These are phyloP conservation scores for Sycobia sp. DNA, from an alignment of 1,140 invertebrate genomes.

Conservation along the genomic window DNA sequence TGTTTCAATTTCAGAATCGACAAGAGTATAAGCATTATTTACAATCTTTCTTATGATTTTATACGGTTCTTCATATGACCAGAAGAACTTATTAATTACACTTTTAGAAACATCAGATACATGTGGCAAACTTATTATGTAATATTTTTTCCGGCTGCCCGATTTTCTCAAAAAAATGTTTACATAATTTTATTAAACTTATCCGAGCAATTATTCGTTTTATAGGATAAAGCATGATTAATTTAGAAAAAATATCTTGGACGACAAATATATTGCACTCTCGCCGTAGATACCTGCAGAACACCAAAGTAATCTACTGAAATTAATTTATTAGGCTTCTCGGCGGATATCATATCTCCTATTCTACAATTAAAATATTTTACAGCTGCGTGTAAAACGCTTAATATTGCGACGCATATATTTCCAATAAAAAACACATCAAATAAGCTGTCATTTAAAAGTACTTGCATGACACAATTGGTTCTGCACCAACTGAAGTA, in stretches of 20 bases:
- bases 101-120: background rate
- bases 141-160: slow-evolving; percentile 20
- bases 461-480: background rate
- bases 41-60: background rate
- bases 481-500: background rate
- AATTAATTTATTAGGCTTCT: slow-evolving; percentile 35
- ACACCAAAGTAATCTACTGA: slow-evolving; percentile 44
- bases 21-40: background rate
- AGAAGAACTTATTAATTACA: background rate
- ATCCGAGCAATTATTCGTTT: slow-evolving; percentile 32
- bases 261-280: slow-evolving; percentile 42
- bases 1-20: no score
- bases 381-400: background rate
- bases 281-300: slow-evolving; percentile 32
- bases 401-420: background rate
- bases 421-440: background rate
- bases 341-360: background rate
- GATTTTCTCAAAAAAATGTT: background rate
- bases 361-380: background rate
- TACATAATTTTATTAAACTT: background rate
- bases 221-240: slow-evolving; percentile 42
- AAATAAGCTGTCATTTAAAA: background rate
- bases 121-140: slow-evolving; percentile 19
- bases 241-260: slow-evolving; percentile 45
- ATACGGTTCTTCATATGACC: background rate